Base-by-base conservation (phyloP, 2,113 vertebrate species). In the Dolichotis patagonum region DNA sequence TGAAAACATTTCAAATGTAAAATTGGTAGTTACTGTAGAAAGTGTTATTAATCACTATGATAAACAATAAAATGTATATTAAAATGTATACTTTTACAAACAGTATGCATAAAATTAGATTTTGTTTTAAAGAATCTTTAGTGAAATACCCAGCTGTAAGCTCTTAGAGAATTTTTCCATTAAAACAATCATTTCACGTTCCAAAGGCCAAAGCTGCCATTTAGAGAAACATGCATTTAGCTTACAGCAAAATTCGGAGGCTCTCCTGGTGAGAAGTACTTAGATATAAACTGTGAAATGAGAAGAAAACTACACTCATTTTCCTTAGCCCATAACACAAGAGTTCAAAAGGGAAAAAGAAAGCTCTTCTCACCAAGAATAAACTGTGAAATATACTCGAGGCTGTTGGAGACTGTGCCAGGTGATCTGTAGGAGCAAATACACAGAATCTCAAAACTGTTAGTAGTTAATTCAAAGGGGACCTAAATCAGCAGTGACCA, bases 201-300 rank as follows among this genome's bases (percentile, higher is more conserved):
- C 91, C 56, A 94, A 54, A 91, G 56, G 58, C 73, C 49, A 93
- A 87, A 94, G 60, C 26, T 69, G 24, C 13, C 67, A 87, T 91
- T 97, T 93, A 94, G 35, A 82, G 28, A 80, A 95, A 85, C 60
- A 73, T 54, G 30, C 26, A 88, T 95, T 97, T 96, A 95, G 93
- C 22, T 95, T 94, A 93, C 56, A 89, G 87, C 80, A 95, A 91
- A 94, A 93, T 90, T 90, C 58, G 85, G 87, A 52, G 69, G 58
- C 26, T 92, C 26, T 88, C 85, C 65, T 60, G 32, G 35, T 97
- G 88, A 95, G 85, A 96, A 91, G 52, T 90, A 78, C 46, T 96
- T 88, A 92, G 81, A 88, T 52, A 71, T n/a, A 88, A 94, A 92
- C 26, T 91, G 60, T 95, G 67, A 95, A 94, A 94, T 81, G 82